These are phyloP conservation scores for Choristoneura fumiferana DNA, from an alignment of 1,140 invertebrate genomes.

Conservation along the genomic window DNA sequence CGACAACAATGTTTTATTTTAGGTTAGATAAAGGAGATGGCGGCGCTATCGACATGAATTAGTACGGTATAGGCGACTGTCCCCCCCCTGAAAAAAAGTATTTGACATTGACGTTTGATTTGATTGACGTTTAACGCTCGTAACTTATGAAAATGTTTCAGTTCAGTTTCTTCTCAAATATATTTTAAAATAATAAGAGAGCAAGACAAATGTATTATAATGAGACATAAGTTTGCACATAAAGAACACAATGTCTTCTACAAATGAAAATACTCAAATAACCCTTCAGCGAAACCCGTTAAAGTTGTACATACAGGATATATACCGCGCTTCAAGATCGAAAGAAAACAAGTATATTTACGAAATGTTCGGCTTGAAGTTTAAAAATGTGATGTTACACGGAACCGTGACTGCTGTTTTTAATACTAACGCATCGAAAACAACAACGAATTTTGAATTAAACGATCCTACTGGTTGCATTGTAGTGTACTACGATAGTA, in stretches of 20 bases:
- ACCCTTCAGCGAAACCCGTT: slow-evolving; percentile 43
- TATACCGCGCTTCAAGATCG: slow-evolving; percentile 55
- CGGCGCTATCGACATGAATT: no score
- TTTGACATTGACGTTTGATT: no score
- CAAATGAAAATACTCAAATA: neutral
- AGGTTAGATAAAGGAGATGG: no score
- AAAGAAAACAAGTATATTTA: slow-evolving; percentile 60
- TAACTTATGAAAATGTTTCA: no score
- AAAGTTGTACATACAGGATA: slow-evolving; percentile 67
- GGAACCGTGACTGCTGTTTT: slow-evolving; percentile 56
- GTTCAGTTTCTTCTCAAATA: no score
- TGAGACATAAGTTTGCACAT: neutral
- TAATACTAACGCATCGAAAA: slow-evolving; percentile 34
- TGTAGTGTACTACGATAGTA: slow-evolving; percentile 54
- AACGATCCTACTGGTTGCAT: slow-evolving; percentile 61
- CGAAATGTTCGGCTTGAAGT: slow-evolving; percentile 54
- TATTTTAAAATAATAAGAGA: no score
- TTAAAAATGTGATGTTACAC: slow-evolving; percentile 69
- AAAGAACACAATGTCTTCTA: neutral
- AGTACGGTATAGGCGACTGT: no score
- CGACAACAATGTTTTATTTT: no score
- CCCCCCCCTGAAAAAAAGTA: no score
- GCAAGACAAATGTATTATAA: no score
- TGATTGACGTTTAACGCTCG: no score
- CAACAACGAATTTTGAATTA: slow-evolving; percentile 50